phyloP scores from a whole-genome alignment of 2,797 vertebrate genomes.

The Avahi laniger region DNA sequence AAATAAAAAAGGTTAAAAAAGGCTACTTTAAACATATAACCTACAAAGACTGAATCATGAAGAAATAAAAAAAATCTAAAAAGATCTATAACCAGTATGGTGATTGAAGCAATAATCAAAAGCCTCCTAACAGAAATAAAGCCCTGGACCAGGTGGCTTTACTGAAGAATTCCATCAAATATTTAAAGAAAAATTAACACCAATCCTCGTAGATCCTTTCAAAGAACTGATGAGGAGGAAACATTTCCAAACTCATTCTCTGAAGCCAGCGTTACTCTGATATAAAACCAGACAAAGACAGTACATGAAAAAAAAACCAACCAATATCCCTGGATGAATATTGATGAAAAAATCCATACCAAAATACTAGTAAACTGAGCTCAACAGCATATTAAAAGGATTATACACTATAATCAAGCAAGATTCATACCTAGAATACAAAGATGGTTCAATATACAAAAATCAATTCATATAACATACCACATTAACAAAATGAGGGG shows the following conservation, averaged over 20 bases:
- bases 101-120: not conserved
- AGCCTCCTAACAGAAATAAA: not conserved
- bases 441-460: not conserved
- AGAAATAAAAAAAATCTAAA: not conserved
- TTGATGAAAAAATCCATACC: not conserved
- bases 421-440: not conserved
- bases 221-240: not conserved
- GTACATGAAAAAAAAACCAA: not conserved
- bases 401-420: not conserved
- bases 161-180: not conserved
- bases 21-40: not conserved
- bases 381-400: not conserved
- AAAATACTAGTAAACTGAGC: not conserved
- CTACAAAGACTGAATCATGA: not conserved
- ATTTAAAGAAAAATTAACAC: not conserved
- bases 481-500: not conserved
- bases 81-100: not conserved
- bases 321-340: not conserved
- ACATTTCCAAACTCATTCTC: not conserved
- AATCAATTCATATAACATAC: not conserved
- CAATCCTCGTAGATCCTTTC: not conserved
- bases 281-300: not conserved
- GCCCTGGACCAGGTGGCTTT: not conserved
- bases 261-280: not conserved
- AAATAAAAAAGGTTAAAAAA: not conserved